phyloP scores from a whole-genome alignment of 2,797 vertebrate genomes.

The Myiothlypis chrysogaster region DNA sequence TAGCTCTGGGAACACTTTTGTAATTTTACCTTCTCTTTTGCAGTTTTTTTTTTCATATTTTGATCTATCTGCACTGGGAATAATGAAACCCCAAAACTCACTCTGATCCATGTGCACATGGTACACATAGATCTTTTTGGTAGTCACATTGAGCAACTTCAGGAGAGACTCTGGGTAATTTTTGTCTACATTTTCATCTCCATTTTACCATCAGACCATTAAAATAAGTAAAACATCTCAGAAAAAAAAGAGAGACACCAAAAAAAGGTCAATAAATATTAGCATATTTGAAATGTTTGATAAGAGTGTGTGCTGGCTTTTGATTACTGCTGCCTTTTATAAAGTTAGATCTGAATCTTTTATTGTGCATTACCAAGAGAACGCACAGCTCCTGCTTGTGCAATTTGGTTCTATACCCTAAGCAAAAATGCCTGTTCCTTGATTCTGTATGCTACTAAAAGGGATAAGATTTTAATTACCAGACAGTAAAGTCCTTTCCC shows the following conservation, averaged over 20 bases:
- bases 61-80: neutral
- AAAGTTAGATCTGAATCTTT: constrained; percentile 1
- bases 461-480: constrained; percentile 11
- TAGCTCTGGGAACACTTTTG: neutral
- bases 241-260: neutral
- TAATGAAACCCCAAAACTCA: neutral
- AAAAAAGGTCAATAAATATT: neutral
- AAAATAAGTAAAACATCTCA: neutral
- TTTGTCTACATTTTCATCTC: neutral
- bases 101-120: neutral
- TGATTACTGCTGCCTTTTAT: neutral
- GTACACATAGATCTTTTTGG: neutral
- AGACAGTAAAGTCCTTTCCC: constrained; percentile 12
- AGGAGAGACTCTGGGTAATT: neutral
- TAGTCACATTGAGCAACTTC: neutral
- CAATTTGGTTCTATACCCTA: neutral
- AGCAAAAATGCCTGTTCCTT: neutral
- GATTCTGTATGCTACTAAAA: neutral
- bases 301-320: neutral
- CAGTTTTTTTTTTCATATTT: neutral
- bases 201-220: neutral
- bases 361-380: neutral
- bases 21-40: neutral
- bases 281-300: neutral
- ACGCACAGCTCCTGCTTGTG: constrained; percentile 3